Evolutionary conservation across 1,140 invertebrate species (phyloP), one percentile per base, ranked within the genome.

Genomic region (Seison nebaliae): DNA sequence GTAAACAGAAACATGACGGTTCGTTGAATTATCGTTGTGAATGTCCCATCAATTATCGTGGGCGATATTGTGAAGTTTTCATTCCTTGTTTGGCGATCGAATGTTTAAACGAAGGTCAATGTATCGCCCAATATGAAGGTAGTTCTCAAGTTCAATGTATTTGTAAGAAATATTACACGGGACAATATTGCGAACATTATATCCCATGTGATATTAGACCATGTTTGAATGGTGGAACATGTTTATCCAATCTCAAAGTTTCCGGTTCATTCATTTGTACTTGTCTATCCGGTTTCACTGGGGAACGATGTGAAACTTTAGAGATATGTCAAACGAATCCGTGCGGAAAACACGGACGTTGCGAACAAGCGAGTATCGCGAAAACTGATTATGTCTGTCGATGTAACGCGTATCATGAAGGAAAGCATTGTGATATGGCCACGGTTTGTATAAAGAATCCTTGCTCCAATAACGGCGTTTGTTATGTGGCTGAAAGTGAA

Each of bases 91-190:
- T n/a, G 28, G 32, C 34, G 5, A 35, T 44, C 4, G 49, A 49
- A 1, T 54, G 52, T 41, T 28, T 21, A 28, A 49, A 53, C 33
- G 45, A 47, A 28, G 51, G 30, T 24, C 4, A 42, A 19, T 53
- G 51, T 45, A 31, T 38, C 16, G 30, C 28, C 17, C 30, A 34
- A 22, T 21, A 32, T 28, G 6, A 28, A 1, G 18, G 28, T 17
- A 18, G 31, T 3, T 39, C 19, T 19, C 21, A 39, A 12, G n/a
- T n/a, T n/a, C n/a, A n/a, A n/a, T 39, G 37, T 17, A 32, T 28
- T 26, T 39, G 37, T 21, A 32, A 78, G 2, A 78, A 81, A 47
- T 83, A 83, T 23, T 93, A 84, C 55, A 78, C 75, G 2, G 84
- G 84, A 35, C 66, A 71, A 46, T 69, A 72, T 44, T 93, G 84